These are phyloP conservation scores for Anastrepha obliqua DNA, from an alignment of 1,140 invertebrate genomes.

Conservation along the genomic window DNA sequence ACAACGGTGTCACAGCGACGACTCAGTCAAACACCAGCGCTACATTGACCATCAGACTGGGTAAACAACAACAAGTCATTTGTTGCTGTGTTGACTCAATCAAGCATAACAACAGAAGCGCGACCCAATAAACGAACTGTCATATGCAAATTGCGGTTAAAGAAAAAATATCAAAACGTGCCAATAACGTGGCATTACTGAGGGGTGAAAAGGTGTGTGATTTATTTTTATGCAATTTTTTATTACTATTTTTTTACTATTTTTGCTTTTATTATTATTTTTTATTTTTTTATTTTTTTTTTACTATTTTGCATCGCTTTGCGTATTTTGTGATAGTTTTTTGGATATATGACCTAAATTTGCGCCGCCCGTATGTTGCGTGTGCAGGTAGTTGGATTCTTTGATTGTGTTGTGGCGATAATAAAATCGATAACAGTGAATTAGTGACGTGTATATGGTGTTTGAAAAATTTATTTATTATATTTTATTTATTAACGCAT, in stretches of 20 bases:
- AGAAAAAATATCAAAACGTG: background rate
- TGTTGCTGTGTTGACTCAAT: background rate
- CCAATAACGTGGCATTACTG: background rate
- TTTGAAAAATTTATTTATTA: background rate
- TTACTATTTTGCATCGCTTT: background rate
- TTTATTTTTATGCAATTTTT: background rate
- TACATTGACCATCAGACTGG: background rate
- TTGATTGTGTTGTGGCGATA: background rate
- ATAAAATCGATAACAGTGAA: constrained; percentile 1
- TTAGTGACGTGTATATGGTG: background rate
- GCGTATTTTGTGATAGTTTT: constrained; percentile 1
- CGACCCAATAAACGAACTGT: constrained; percentile 20
- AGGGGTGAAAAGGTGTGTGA: background rate
- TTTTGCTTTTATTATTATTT: background rate
- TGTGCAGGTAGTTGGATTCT: background rate
- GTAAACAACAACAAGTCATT: background rate
- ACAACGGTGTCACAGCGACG: background rate
- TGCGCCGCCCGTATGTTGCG: background rate
- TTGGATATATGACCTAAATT: constrained; percentile 30
- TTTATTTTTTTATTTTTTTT: background rate
- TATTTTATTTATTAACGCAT: background rate
- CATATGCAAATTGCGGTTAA: constrained; percentile 20
- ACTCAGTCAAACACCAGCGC: background rate
- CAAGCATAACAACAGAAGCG: constrained; percentile 20
- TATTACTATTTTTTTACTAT: background rate